Conservation (phyloP, 2,797 vertebrate genomes). For the Coregonus ussuriensis region DNA sequence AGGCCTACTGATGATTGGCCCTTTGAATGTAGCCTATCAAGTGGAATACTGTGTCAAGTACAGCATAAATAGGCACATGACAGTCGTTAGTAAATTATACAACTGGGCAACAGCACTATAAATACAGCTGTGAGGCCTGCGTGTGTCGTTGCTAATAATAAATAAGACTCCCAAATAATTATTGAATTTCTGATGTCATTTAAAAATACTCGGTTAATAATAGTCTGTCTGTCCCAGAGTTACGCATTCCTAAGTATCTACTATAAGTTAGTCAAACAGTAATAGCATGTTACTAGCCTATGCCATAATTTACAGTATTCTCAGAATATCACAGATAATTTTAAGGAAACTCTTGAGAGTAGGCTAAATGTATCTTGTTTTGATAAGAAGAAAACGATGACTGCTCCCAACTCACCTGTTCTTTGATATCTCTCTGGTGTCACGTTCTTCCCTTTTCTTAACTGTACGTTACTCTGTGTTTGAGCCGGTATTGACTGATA, state of each 20-base stretch:
- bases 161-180: conserved; percentile 53
- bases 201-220: conserved; percentile 63
- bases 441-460: conserved; percentile 7
- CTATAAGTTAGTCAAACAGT: conserved; percentile 11
- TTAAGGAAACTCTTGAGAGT: background rate
- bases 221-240: conserved; percentile 61
- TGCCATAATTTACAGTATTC: background rate
- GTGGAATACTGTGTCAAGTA: background rate
- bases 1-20: background rate
- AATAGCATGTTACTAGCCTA: background rate
- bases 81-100: background rate
- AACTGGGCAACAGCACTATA: conserved; percentile 27
- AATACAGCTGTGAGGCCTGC: conserved; percentile 36
- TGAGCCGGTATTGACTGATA: background rate
- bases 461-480: conserved; percentile 15
- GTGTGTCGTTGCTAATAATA: conserved; percentile 39
- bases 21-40: background rate
- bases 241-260: conserved; percentile 57
- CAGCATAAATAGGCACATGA: background rate
- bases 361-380: background rate
- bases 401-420: conserved; percentile 59
- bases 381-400: conserved; percentile 4
- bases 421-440: conserved; percentile 17
- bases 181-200: conserved; percentile 62
- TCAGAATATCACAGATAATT: background rate